Evolutionary conservation across 2,113 vertebrate species (phyloP).

Genomic region (Alligator sinensis): DNA sequence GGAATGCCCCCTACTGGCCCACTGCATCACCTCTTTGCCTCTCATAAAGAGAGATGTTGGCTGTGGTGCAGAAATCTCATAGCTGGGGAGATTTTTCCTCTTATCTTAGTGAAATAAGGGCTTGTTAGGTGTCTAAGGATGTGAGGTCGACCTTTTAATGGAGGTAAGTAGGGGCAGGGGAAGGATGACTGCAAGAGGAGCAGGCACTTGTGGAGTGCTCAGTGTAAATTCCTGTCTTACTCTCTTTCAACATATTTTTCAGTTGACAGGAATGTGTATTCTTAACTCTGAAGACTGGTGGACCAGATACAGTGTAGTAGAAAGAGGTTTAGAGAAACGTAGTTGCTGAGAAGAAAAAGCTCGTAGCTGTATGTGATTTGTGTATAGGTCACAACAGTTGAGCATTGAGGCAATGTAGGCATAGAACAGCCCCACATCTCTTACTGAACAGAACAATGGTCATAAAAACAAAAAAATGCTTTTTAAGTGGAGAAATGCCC

Average conservation of each 20-base stretch:
- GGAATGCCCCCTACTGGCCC: too few species aligned
- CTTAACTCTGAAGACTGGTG: not conserved
- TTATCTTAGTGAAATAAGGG: not conserved
- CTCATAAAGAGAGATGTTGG: not conserved
- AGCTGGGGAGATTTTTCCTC: not conserved
- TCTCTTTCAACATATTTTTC: not conserved
- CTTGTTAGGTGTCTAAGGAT: not conserved
- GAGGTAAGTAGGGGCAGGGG: not conserved
- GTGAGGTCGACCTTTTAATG: not conserved
- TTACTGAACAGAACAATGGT: not conserved
- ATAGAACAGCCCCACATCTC: not conserved
- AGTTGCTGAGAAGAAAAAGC: not conserved
- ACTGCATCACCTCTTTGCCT: not conserved
- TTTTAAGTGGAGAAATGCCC: not conserved
- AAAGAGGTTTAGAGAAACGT: fast-evolving
- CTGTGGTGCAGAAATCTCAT: not conserved
- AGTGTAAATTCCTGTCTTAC: not conserved
- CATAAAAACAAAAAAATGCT: not conserved
- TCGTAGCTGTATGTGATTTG: not conserved
- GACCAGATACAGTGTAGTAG: fast-evolving
- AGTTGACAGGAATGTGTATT: not conserved
- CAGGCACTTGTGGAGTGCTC: not conserved
- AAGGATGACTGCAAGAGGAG: not conserved
- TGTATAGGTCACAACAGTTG: too few species aligned
- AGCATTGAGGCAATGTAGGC: not conserved